A percentile compares a stretch with the other conserved stretches of the same genome.
These are phyloP conservation scores for Gymnothorax javanicus DNA, from an alignment of 2,797 vertebrate genomes.

Conservation along the genomic window DNA sequence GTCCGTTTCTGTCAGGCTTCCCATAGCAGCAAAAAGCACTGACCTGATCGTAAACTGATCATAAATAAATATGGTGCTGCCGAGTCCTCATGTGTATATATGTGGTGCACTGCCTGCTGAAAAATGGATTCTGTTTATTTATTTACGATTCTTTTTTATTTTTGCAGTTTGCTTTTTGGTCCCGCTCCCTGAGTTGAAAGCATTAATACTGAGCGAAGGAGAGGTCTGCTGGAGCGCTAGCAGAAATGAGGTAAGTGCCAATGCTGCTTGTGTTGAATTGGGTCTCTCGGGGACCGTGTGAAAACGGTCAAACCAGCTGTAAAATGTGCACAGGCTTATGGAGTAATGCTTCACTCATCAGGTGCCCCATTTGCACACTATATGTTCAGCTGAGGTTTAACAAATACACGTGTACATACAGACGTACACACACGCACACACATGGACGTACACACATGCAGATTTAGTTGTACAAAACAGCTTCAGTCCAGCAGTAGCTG, in stretches of 20 bases:
- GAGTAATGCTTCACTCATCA: not conserved
- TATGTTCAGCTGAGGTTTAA: too few relatives aligned
- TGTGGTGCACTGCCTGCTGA: not conserved
- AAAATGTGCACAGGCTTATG: not conserved
- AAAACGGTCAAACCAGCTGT: not conserved
- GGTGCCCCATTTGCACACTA: not conserved
- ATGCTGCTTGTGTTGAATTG: not conserved
- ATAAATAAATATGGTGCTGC: not conserved
- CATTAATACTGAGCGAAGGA: not conserved
- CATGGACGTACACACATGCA: not conserved
- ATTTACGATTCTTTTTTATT: not conserved
- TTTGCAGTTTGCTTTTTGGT: slow-evolving; percentile 2
- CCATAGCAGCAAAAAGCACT: not conserved
- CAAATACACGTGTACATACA: not conserved
- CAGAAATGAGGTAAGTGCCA: not conserved
- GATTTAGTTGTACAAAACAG: not conserved
- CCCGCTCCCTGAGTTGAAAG: not conserved
- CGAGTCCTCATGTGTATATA: not conserved
- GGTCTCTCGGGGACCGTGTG: not conserved
- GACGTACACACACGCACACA: not conserved
- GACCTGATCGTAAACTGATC: not conserved
- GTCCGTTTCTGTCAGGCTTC: not conserved
- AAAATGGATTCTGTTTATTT: not conserved
- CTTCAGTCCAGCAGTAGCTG: not conserved
- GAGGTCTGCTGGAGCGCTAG: not conserved